Evolutionary conservation across 1,140 invertebrate genomes (phyloP).

Genomic region (Drosophila kanapiae): DNA sequence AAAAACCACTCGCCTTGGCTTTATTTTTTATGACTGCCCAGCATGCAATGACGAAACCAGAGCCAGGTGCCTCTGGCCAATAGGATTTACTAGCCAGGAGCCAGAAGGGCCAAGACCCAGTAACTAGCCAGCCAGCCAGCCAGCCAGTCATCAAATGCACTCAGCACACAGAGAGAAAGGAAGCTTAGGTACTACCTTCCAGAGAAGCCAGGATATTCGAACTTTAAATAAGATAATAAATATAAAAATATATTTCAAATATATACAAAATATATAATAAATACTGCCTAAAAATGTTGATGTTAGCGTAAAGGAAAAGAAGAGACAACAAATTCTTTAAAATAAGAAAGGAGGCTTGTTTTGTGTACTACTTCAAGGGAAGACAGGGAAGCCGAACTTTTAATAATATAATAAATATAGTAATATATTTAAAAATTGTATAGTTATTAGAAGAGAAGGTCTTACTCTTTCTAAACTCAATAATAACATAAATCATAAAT

Average conservation of each 20-base stretch:
- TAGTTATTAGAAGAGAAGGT: neutral
- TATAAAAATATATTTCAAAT: no score
- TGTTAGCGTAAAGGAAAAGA: neutral
- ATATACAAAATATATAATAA: neutral
- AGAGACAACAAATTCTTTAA: neutral
- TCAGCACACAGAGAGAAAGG: constrained; percentile 22
- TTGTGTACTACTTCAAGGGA: no score
- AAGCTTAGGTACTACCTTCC: no score
- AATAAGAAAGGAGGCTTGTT: no score
- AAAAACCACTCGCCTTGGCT: constrained; percentile 72
- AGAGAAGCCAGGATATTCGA: neutral
- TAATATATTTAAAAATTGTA: neutral
- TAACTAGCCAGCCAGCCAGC: constrained; percentile 21
- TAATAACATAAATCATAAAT: neutral
- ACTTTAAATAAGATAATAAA: neutral
- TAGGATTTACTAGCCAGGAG: constrained; percentile 17
- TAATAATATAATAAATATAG: no score
- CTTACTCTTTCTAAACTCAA: neutral
- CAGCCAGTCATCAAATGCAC: constrained; percentile 31
- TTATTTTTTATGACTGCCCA: constrained; percentile 65
- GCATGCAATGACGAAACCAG: constrained; percentile 66
- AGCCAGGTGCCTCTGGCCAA: constrained; percentile 49
- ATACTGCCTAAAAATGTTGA: neutral
- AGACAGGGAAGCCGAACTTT: no score
- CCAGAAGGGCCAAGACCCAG: constrained; percentile 3